Base-by-base conservation (phyloP, 2,888 invertebrate genomes). In the Microchrysa polita region DNA sequence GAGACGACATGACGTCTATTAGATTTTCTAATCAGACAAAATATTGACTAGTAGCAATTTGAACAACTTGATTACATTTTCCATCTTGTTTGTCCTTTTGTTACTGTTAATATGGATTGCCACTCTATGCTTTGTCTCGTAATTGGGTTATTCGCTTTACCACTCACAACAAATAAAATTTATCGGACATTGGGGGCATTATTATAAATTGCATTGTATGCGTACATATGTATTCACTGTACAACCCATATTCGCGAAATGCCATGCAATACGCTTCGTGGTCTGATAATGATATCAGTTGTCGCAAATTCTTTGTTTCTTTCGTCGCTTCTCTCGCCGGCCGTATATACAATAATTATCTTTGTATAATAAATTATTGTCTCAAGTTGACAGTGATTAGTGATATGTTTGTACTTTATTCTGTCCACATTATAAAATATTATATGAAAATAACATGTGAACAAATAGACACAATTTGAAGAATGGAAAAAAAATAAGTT, bases 281-380 rank as follows among this genome's bases (percentile, higher is more conserved):
- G 27, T 7, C 27, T 34, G 52, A 20, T 55, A 55, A 55, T 55
- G 20, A 59, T 59, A 59, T 23, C 59, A 59, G 23, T 23, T 59
- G 22, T 59, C 59, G 59, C 59, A 5, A 23, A 55, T 22, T 23
- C 23, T 34, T 34, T 7, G 2, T 7, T 34, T 7, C 7, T 34
- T 34, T 7, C 27, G 27, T 7, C 14, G 5, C 12, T n/a, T 48
- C 12, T 48, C 7, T 7, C 27, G 27, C 27, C 14, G 5, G 4
- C 10, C 12, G 2, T 48, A 12, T 48, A 48, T n/a, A 12, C 48
- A 48, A n/a, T n/a, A n/a, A 48, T 48, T 48, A 48, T 48, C 48
- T 48, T 14, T 59, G 59, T 59, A n/a, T n/a, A 59, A 59, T 59
- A 59, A 22, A 59, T 59, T 59, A 59, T 23, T 59, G 59, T 23